phyloP scores from a whole-genome alignment of 2,113 vertebrate species.

The Ia io region DNA sequence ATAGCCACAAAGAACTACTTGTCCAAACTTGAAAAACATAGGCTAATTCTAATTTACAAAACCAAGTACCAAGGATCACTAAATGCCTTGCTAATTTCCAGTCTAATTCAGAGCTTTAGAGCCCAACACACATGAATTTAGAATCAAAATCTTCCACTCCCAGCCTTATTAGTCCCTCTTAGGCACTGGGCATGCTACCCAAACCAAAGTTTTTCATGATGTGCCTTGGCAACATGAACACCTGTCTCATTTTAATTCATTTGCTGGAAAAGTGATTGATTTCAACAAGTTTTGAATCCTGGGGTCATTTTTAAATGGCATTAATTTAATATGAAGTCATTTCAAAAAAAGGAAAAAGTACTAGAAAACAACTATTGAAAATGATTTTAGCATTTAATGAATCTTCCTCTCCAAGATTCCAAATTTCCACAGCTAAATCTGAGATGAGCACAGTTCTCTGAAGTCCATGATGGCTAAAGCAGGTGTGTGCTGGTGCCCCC shows the following conservation, averaged over 20 bases:
- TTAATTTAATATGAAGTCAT: neutral
- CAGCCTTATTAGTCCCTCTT: neutral
- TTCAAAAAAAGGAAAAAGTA: neutral
- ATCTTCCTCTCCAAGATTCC: neutral
- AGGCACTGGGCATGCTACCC: neutral
- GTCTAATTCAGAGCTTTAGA: neutral
- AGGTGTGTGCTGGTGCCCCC: neutral
- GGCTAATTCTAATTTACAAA: slow-evolving; percentile 24
- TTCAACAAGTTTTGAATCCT: neutral
- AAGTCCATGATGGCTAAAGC: neutral
- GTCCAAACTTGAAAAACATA: slow-evolving; percentile 28
- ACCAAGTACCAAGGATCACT: neutral
- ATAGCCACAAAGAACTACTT: slow-evolving; percentile 28
- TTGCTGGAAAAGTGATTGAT: neutral
- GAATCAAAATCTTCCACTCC: neutral
- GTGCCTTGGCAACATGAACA: neutral
- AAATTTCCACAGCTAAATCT: neutral
- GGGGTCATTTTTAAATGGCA: neutral
- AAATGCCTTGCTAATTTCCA: slow-evolving; percentile 16
- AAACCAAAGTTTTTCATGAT: neutral
- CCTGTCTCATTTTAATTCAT: neutral
- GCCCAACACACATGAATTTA: neutral
- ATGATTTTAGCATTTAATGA: neutral
- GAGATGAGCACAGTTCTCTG: neutral
- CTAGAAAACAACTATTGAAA: neutral